phyloP scores from a whole-genome alignment of 2,797 vertebrate genomes.

The Orientallactaga sibirica region DNA sequence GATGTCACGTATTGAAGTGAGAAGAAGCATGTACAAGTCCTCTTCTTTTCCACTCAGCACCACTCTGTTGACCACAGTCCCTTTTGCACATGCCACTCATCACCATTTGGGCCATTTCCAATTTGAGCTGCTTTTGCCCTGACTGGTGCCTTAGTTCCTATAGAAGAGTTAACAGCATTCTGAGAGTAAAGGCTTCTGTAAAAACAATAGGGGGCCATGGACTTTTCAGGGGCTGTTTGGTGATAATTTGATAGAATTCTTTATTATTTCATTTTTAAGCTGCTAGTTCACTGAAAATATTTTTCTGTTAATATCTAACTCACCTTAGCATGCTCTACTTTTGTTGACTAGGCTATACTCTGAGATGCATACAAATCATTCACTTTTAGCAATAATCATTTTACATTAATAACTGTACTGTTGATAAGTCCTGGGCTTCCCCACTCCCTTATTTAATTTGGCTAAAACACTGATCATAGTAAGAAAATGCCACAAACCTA shows the following conservation, averaged over 20 bases:
- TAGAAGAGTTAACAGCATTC: background rate
- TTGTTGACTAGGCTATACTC: background rate
- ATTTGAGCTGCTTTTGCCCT: background rate
- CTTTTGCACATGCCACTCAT: background rate
- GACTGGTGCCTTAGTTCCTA: background rate
- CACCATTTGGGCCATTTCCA: too few relatives aligned
- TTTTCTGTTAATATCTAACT: constrained; percentile 17
- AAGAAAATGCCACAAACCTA: constrained; percentile 6
- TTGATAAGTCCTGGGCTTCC: background rate
- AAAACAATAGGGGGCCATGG: background rate
- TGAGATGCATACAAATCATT: background rate
- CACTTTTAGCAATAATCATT: constrained; percentile 11
- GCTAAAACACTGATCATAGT: background rate
- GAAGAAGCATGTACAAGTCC: background rate
- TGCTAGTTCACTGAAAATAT: background rate
- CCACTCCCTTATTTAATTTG: background rate
- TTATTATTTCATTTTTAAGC: constrained; percentile 50
- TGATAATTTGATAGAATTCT: background rate
- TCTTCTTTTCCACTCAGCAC: background rate
- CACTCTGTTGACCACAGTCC: background rate
- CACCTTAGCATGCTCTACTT: background rate
- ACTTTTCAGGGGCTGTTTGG: background rate
- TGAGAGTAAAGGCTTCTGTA: fast-evolving
- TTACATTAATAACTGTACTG: background rate
- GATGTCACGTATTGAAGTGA: too few relatives aligned